phyloP scores from a whole-genome alignment of 1,140 invertebrate genomes.

The Trigoniulus corallinus region DNA sequence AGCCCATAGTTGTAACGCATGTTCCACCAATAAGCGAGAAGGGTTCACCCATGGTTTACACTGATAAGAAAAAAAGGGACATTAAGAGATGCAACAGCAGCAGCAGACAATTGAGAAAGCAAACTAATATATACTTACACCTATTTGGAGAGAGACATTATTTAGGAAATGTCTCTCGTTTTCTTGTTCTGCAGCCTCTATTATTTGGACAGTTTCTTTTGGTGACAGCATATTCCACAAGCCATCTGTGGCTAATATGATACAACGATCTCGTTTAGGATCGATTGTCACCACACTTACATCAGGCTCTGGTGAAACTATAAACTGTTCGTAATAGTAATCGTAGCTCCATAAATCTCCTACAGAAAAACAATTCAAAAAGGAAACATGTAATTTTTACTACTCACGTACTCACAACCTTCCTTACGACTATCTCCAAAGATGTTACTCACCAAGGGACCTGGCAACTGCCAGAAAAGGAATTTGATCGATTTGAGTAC shows the following conservation, averaged over 20 bases:
- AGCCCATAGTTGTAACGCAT: constrained; percentile 48
- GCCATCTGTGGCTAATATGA: constrained; percentile 91
- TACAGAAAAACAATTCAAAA: constrained; percentile 16
- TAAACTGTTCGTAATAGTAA: constrained; percentile 67
- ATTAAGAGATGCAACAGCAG: too few species aligned
- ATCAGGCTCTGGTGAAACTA: constrained; percentile 95
- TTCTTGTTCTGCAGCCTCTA: constrained; percentile 59
- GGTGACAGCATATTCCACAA: constrained; percentile 88
- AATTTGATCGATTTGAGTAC: constrained; percentile 80
- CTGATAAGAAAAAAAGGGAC: constrained; percentile 12
- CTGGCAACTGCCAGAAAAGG: constrained; percentile 91
- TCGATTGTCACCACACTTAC: constrained; percentile 73
- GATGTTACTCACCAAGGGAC: constrained; percentile 51
- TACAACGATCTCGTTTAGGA: constrained; percentile 55
- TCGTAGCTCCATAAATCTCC: constrained; percentile 96
- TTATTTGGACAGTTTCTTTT: constrained; percentile 63
- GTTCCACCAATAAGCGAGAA: constrained; percentile 73
- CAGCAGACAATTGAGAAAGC: neutral
- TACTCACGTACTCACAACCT: neutral
- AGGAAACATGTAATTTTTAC: neutral
- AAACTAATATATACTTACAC: constrained; percentile 4
- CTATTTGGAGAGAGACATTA: constrained; percentile 9
- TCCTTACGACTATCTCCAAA: neutral
- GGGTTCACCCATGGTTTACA: constrained; percentile 57
- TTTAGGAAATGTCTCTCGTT: constrained; percentile 43